These are phyloP conservation scores for Agrochola macilenta DNA, from an alignment of 2,888 invertebrate species.

Conservation along the genomic window DNA sequence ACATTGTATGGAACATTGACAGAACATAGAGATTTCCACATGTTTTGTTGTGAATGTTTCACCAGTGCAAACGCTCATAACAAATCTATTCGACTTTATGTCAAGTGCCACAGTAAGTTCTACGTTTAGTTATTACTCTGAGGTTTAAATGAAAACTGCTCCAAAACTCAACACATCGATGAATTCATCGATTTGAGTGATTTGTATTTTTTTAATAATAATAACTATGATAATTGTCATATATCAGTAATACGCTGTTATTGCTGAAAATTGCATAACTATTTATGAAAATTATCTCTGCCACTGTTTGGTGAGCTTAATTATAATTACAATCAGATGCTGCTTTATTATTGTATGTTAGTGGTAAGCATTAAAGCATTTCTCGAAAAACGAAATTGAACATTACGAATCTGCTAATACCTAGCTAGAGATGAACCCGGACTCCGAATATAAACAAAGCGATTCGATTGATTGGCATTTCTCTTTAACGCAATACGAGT, in stretches of 20 bases:
- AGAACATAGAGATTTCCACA: too few species aligned
- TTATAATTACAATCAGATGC: neutral
- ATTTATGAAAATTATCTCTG: neutral
- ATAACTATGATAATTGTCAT: neutral
- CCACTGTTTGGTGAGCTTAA: neutral
- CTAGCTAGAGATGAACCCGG: constrained; percentile 25
- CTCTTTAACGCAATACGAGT: constrained; percentile 46
- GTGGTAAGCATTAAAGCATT: neutral
- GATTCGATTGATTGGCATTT: constrained; percentile 53
- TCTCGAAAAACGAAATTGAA: neutral
- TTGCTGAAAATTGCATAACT: neutral
- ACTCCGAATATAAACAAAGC: constrained; percentile 46
- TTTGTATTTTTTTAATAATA: neutral
- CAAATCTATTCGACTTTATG: too few species aligned
- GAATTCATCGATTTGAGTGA: neutral
- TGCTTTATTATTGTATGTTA: neutral
- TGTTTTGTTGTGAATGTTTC: too few species aligned
- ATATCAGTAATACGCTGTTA: neutral
- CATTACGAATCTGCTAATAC: constrained; percentile 4
- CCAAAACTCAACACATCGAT: neutral
- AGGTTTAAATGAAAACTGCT: too few species aligned
- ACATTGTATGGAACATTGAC: too few species aligned
- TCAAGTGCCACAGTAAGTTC: too few species aligned
- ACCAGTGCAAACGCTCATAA: too few species aligned
- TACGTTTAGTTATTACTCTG: too few species aligned